phyloP scores from a whole-genome alignment of 2,888 invertebrate species.

The Xestia xanthographa region DNA sequence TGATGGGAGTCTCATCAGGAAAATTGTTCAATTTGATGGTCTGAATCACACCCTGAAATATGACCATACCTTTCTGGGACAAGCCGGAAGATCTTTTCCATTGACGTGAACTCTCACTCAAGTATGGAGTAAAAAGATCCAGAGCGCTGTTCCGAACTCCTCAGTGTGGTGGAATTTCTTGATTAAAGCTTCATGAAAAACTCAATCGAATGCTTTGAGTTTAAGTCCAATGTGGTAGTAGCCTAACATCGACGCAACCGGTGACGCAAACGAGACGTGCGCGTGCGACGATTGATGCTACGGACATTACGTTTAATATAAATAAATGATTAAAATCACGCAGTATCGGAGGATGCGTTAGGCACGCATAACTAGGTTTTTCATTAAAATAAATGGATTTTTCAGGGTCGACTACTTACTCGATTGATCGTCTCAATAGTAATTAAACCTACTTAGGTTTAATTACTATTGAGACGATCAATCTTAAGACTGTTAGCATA shows the following conservation, averaged over 20 bases:
- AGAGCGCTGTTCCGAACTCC: neutral
- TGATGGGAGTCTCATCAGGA: too few relatives aligned
- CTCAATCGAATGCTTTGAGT: neutral
- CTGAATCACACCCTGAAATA: neutral
- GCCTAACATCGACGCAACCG: neutral
- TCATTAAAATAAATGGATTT: constrained; percentile 65
- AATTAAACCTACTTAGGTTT: too few relatives aligned
- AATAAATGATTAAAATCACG: constrained; percentile 56
- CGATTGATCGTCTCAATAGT: too few relatives aligned
- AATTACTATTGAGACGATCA: neutral
- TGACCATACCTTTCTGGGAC: neutral
- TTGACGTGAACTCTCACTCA: neutral
- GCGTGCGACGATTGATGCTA: constrained; percentile 34
- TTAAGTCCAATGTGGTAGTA: neutral
- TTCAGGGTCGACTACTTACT: constrained; percentile 49
- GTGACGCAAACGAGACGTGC: constrained; percentile 2
- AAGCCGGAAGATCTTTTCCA: neutral
- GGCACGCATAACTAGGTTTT: constrained; percentile 39
- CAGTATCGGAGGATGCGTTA: constrained; percentile 18
- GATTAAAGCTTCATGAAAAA: neutral
- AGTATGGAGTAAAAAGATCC: neutral
- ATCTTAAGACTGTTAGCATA: neutral
- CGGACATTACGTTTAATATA: constrained; percentile 43
- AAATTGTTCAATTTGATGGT: neutral
- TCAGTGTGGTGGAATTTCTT: neutral